Evolutionary conservation across 2,797 vertebrate species (phyloP).

Genomic region (Sebastes wilsoni): DNA sequence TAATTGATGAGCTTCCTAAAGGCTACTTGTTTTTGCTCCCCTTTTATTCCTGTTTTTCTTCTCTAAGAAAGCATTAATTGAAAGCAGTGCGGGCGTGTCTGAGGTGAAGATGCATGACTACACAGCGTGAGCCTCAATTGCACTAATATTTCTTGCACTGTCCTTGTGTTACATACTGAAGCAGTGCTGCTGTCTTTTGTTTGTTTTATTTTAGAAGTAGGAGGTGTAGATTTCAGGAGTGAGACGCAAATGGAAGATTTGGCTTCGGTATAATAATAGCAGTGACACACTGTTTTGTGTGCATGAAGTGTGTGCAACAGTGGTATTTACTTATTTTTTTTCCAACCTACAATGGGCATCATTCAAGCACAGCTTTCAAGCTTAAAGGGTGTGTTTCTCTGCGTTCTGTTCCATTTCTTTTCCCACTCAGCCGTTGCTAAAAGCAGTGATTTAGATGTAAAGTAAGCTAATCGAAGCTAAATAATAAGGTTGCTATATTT

Average conservation of each 20-base stretch:
- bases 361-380: conserved; percentile 32
- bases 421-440: too few species aligned
- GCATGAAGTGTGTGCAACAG: neutral
- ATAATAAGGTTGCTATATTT: too few species aligned
- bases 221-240: conserved; percentile 8
- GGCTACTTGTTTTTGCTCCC: conserved; percentile 68
- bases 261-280: conserved; percentile 41
- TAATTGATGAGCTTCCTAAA: conserved; percentile 84
- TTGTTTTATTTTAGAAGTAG: conserved; percentile 31
- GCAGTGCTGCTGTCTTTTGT: conserved; percentile 20
- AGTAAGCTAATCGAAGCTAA: too few species aligned
- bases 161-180: conserved; percentile 27
- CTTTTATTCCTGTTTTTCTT: conserved; percentile 55
- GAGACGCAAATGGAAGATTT: conserved; percentile 21
- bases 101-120: conserved; percentile 57
- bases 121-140: conserved; percentile 31
- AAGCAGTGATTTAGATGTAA: too few species aligned
- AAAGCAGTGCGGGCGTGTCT: conserved; percentile 47
- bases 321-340: neutral
- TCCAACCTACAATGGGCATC: conserved; percentile 16
- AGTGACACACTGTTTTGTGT: conserved; percentile 25
- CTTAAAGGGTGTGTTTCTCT: neutral
- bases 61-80: conserved; percentile 69
- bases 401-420: too few species aligned
- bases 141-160: conserved; percentile 33